A percentile compares a stretch with the other conserved stretches of the same genome.
Conservation (phyloP, 2,888 invertebrate species). For the Netelia fuscicornis region DNA sequence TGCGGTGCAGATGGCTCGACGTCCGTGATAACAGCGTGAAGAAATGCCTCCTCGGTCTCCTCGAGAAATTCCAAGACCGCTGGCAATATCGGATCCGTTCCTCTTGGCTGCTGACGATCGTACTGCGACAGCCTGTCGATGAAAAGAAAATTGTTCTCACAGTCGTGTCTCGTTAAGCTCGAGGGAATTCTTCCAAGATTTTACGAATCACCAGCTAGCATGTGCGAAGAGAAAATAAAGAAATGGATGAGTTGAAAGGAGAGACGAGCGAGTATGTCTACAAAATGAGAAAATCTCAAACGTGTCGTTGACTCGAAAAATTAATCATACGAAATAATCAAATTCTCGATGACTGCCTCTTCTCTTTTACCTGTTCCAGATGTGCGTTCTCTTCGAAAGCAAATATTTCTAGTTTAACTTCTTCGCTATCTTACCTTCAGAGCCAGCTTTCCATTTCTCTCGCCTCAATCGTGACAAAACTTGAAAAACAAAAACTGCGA, state of each 20-base stretch:
- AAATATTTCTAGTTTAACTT: not conserved
- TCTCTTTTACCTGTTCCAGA: not conserved
- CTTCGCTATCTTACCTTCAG: conserved; percentile 31
- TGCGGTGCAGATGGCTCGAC: conserved; percentile 95
- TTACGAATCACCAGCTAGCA: too few relatives aligned
- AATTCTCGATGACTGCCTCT: not conserved
- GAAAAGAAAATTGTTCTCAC: conserved; percentile 3
- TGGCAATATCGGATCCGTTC: conserved; percentile 95
- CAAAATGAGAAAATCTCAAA: too few relatives aligned
- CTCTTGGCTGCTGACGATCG: conserved; percentile 88
- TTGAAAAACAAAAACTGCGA: not conserved
- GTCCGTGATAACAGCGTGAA: conserved; percentile 94
- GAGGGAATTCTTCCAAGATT: too few relatives aligned
- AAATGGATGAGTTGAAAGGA: too few relatives aligned
- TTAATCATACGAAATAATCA: too few relatives aligned
- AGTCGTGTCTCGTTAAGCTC: not conserved
- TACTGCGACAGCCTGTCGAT: conserved; percentile 83
- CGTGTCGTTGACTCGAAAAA: too few relatives aligned
- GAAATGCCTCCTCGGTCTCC: conserved; percentile 96
- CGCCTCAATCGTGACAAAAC: not conserved
- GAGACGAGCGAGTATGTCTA: too few relatives aligned
- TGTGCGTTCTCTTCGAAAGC: not conserved
- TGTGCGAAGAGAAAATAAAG: too few relatives aligned
- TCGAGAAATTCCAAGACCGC: conserved; percentile 98
- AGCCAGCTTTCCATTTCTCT: not conserved